phyloP scores from a whole-genome alignment of 1,140 invertebrate species.

The Phortica variegata region DNA sequence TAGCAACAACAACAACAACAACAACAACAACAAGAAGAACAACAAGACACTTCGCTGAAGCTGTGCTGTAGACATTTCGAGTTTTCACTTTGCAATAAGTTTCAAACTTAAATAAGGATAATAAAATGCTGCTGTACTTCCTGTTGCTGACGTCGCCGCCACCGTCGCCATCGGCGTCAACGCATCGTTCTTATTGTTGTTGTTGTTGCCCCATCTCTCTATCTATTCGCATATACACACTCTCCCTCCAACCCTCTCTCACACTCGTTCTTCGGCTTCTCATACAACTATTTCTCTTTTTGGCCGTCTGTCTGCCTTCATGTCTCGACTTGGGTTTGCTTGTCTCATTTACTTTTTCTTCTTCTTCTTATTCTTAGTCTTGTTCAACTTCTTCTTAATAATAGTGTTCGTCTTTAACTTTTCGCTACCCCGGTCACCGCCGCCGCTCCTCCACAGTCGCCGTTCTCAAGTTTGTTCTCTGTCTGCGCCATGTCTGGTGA shows the following conservation, averaged over 20 bases:
- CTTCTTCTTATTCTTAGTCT: no score
- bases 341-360: slow-evolving; percentile 27
- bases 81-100: slow-evolving; percentile 56
- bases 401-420: slow-evolving; percentile 15
- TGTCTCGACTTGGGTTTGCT: neutral
- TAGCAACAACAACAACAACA: no score
- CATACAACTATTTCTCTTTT: neutral
- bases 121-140: slow-evolving; percentile 46
- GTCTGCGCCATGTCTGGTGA: slow-evolving; percentile 46
- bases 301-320: neutral
- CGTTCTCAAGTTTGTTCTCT: no score
- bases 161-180: neutral
- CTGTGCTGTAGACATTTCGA: slow-evolving; percentile 32
- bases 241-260: neutral
- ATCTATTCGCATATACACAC: slow-evolving; percentile 1
- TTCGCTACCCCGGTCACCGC: neutral
- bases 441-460: neutral
- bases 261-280: neutral
- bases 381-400: no score
- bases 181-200: no score
- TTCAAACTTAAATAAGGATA: slow-evolving; percentile 56
- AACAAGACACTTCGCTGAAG: neutral
- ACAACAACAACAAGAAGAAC: slow-evolving; percentile 2
- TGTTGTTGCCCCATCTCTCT: slow-evolving; percentile 4
- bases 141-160: neutral